Evolutionary conservation across 1,140 invertebrate genomes (phyloP).

Genomic region (Drosophila paulistorum): DNA sequence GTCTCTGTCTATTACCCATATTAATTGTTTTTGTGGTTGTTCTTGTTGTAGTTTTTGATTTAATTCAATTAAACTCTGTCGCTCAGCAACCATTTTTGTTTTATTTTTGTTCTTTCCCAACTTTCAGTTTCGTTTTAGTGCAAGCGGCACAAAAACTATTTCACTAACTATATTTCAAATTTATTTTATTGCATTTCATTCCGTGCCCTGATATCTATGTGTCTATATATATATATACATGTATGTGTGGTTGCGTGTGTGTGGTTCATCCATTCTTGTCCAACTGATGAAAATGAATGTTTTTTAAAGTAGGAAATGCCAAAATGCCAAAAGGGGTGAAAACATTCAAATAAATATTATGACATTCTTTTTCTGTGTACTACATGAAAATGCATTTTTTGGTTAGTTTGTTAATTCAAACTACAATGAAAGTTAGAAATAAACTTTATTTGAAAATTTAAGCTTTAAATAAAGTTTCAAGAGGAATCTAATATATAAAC

Average conservation of each 20-base stretch:
- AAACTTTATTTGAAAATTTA: neutral
- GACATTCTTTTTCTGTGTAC: neutral
- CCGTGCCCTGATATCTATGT: constrained; percentile 20
- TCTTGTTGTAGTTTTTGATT: constrained; percentile 56
- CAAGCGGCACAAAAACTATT: constrained; percentile 44
- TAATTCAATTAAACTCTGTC: constrained; percentile 74
- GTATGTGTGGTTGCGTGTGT: neutral
- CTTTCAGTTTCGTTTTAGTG: constrained; percentile 72
- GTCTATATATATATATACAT: neutral
- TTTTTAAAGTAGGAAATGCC: constrained; percentile 82
- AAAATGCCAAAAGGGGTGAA: constrained; percentile 43
- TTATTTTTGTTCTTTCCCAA: constrained; percentile 34
- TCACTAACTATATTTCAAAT: constrained; percentile 30
- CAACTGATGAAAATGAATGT: constrained; percentile 79
- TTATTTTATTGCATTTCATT: constrained; percentile 49
- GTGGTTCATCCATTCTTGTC: constrained; percentile 44
- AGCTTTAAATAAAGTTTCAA: neutral
- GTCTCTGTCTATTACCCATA: constrained; percentile 2
- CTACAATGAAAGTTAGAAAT: neutral
- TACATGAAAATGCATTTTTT: neutral
- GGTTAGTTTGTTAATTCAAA: neutral
- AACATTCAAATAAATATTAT: constrained; percentile 4
- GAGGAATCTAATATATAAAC: neutral
- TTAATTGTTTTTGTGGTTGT: constrained; percentile 20
- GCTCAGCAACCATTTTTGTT: constrained; percentile 25